These are phyloP conservation scores for Xylocopa sonorina DNA, from an alignment of 1,140 invertebrate genomes.

Conservation along the genomic window DNA sequence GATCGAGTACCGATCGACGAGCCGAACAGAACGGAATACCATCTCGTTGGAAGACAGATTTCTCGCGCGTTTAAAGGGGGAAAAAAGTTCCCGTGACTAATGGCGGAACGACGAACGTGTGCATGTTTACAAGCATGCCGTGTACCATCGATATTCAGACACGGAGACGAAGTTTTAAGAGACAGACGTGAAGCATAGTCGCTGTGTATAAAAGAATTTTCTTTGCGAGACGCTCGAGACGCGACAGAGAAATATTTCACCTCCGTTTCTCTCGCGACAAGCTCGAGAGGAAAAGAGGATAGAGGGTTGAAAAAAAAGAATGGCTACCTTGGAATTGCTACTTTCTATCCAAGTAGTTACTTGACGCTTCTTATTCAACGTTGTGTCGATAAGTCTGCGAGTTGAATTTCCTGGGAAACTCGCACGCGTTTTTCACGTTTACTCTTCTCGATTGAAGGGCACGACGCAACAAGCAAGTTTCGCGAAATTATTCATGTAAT, in stretches of 20 bases:
- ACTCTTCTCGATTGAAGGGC: slow-evolving; percentile 18
- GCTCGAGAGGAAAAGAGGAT: neutral
- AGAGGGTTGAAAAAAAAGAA: neutral
- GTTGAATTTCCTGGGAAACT: neutral
- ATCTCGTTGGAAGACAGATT: neutral
- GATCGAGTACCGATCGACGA: neutral
- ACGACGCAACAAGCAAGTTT: no score
- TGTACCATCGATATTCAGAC: slow-evolving; percentile 29
- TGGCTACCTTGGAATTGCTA: neutral
- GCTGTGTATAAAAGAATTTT: slow-evolving; percentile 15
- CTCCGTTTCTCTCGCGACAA: neutral
- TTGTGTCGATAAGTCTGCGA: neutral
- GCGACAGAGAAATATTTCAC: slow-evolving; percentile 16
- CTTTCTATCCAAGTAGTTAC: slow-evolving; percentile 8
- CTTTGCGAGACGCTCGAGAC: neutral
- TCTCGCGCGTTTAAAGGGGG: no score
- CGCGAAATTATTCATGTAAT: slow-evolving; percentile 39
- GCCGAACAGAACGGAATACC: neutral
- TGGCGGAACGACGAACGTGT: neutral
- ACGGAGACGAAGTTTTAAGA: slow-evolving; percentile 22
- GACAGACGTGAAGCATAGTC: neutral
- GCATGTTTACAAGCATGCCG: no score
- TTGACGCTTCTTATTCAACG: slow-evolving; percentile 12
- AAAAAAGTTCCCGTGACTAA: neutral
- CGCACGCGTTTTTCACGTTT: neutral